Evolutionary conservation across 2,797 vertebrate genomes (phyloP), one percentile per base, ranked within the genome.

Genomic region (Enteromius treurensis): DNA sequence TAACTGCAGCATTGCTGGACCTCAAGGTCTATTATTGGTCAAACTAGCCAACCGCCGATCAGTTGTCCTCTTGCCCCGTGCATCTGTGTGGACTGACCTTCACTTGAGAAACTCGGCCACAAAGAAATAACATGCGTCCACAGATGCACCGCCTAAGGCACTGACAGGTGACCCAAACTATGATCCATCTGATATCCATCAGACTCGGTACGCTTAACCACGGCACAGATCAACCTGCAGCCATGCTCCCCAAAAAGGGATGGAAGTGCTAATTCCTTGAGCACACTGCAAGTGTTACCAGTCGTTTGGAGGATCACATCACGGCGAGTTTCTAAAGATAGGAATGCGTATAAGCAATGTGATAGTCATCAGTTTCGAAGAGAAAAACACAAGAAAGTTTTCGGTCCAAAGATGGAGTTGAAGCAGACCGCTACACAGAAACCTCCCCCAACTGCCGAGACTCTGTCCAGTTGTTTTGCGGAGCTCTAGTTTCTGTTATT

Each of bases 131-230:
- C 67, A 65, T 37, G 62, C 21, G n/a, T 13, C 34, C 55, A 78
- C 71, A 82, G 70, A 83, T n/a, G 45, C 5, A 68, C 42, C 19
- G 32, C 42, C 69, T 78, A 32, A 73, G 76, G 75, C 70, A 70
- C 19, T 83, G 82, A 88, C 86, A 88, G 88, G 86, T 88, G 86
- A 90, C 86, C 88, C 37, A 82, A 69, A 19, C 69, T 79, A 82
- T 32, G 68, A 88, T 83, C 64, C 86, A 88, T 89, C 87, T 89
- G 86, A 89, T 87, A 84, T 87, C 80, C 70, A 86, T 86, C 83
- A 83, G 77, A 80, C 73, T 71, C 62, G 1, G 0, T 37, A 62
- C 9, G 1, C 32, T 15, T 67, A 81, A 81, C 62, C 68, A 75
- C 82, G 86, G 78, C 77, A 77, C 77, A 17, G 14, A 34, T 58